A percentile compares a stretch with the other conserved stretches of the same genome.
phyloP scores from a whole-genome alignment of 2,113 vertebrate genomes.

The Salvelinus alpinus region DNA sequence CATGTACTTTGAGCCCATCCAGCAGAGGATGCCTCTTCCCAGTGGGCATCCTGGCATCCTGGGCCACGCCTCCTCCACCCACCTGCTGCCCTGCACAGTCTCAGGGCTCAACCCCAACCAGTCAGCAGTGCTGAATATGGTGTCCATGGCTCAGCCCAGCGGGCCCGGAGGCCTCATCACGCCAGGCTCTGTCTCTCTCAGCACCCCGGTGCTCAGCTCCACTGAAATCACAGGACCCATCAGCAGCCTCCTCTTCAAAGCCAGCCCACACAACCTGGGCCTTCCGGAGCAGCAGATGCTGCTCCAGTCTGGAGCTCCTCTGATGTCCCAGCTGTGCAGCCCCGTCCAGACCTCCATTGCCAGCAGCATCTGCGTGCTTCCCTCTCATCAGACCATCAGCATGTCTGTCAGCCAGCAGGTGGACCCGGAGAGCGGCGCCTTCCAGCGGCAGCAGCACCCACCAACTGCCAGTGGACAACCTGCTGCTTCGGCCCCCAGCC shows the following conservation, averaged over 20 bases:
- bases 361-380: conserved; percentile 85
- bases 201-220: conserved; percentile 80
- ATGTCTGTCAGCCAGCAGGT: conserved; percentile 76
- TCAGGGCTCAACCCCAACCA: conserved; percentile 81
- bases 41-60: conserved; percentile 48
- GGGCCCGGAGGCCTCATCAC: conserved; percentile 75
- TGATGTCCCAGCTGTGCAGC: conserved; percentile 83
- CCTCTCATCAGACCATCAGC: conserved; percentile 81
- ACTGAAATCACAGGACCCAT: conserved; percentile 83
- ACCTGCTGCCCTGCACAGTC: conserved; percentile 82
- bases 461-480: conserved; percentile 26
- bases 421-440: conserved; percentile 77
- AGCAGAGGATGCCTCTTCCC: neutral
- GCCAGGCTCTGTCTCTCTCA: conserved; percentile 80
- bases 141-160: conserved; percentile 81
- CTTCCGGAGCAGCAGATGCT: conserved; percentile 86
- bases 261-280: conserved; percentile 84
- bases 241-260: conserved; percentile 90
- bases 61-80: conserved; percentile 77
- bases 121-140: conserved; percentile 88
- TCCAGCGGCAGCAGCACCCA: conserved; percentile 73
- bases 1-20: conserved; percentile 85
- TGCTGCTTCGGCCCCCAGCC: conserved; percentile 50
- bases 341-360: conserved; percentile 78
- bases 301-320: conserved; percentile 78